These are phyloP conservation scores for Motacilla alba DNA, from an alignment of 2,113 vertebrate genomes.

Conservation along the genomic window DNA sequence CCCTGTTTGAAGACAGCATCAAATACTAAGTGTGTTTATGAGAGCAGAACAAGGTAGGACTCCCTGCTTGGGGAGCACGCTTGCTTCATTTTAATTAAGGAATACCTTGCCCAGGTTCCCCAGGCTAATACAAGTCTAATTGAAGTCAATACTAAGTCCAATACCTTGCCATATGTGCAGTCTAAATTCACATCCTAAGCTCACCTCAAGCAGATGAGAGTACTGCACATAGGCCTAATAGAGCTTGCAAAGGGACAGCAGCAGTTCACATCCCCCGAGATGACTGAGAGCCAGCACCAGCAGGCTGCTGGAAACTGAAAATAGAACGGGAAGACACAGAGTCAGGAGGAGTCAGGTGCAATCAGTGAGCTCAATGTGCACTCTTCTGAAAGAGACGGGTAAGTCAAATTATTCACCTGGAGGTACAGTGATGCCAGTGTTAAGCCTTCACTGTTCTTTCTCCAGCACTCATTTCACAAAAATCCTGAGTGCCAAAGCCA, in stretches of 20 bases:
- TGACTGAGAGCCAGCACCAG: neutral
- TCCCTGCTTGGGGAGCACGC: neutral
- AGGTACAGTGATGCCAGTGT: neutral
- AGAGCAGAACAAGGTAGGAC: neutral
- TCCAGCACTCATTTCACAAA: neutral
- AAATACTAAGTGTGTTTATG: neutral
- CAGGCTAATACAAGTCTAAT: slow-evolving; percentile 12
- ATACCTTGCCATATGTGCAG: neutral
- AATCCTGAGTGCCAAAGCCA: accelerated
- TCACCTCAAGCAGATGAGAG: neutral
- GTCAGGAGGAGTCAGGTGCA: neutral
- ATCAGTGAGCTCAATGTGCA: neutral
- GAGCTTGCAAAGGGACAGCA: neutral
- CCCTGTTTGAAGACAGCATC: neutral
- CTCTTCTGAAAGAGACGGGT: neutral
- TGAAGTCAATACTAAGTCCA: slow-evolving; percentile 26
- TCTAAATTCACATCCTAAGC: neutral
- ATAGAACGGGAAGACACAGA: neutral
- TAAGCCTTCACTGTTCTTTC: neutral
- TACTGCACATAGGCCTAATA: neutral
- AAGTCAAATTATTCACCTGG: neutral
- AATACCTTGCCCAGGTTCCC: neutral
- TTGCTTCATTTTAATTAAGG: slow-evolving; percentile 47
- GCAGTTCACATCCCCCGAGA: neutral
- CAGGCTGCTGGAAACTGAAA: neutral